Percentiles rank a stretch among this genome's conserved stretches.
Conservation (phyloP, 2,888 invertebrate genomes). For the Andrena minutula region DNA sequence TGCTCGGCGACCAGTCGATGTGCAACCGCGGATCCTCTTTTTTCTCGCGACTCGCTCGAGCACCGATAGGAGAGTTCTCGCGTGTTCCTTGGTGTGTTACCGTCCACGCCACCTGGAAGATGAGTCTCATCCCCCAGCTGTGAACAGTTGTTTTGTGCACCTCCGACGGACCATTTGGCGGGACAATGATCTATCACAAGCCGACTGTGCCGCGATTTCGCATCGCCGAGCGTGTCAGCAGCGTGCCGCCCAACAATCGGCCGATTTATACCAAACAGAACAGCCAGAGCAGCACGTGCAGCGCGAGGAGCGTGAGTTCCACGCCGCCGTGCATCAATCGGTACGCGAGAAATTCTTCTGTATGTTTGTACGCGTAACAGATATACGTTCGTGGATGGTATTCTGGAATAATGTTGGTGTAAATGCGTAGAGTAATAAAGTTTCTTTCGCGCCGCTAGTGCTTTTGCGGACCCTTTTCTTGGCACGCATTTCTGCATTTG, state of each 20-base stretch:
- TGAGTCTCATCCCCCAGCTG: slow-evolving; percentile 31
- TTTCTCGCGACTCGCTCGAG: neutral
- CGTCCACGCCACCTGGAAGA: slow-evolving; percentile 6
- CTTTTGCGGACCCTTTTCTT: too few relatives aligned
- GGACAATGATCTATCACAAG: slow-evolving; percentile 83
- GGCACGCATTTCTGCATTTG: too few relatives aligned
- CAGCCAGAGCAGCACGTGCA: slow-evolving; percentile 81
- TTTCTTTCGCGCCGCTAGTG: too few relatives aligned
- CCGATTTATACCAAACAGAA: slow-evolving; percentile 81
- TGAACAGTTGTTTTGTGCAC: slow-evolving; percentile 33
- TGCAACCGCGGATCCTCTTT: neutral
- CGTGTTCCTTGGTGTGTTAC: neutral
- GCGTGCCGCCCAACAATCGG: slow-evolving; percentile 81
- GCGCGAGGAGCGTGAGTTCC: slow-evolving; percentile 75
- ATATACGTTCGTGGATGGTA: neutral
- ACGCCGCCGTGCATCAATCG: slow-evolving; percentile 82
- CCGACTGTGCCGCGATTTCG: slow-evolving; percentile 84
- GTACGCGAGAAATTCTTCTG: slow-evolving; percentile 71
- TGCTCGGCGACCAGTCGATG: neutral
- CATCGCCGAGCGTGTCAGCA: slow-evolving; percentile 83
- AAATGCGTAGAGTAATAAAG: too few relatives aligned
- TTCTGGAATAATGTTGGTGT: neutral
- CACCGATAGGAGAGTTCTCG: neutral
- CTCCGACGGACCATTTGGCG: slow-evolving; percentile 5
- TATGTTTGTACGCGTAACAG: neutral